phyloP scores from a whole-genome alignment of 1,140 invertebrate species.

The Drusus annulatus region DNA sequence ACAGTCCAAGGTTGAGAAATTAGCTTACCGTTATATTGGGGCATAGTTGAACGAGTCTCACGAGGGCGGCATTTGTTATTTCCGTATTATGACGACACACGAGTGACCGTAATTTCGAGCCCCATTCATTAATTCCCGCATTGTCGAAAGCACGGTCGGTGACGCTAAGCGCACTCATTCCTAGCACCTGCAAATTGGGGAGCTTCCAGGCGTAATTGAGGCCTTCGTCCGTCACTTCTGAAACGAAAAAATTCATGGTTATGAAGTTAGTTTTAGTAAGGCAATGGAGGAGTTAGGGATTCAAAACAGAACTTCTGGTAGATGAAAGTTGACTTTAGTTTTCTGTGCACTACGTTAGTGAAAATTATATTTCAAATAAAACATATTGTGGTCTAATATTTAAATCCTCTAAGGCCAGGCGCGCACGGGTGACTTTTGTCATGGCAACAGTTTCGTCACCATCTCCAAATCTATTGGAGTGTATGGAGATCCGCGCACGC shows the following conservation, averaged over 20 bases:
- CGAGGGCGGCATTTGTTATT: slow-evolving; percentile 38
- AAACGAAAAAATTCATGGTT: neutral
- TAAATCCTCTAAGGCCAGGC: no score
- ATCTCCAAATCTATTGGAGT: no score
- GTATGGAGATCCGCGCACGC: no score
- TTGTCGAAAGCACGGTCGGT: slow-evolving; percentile 35
- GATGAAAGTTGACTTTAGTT: no score
- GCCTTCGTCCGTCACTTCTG: slow-evolving; percentile 43
- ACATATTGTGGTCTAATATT: no score
- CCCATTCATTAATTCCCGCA: slow-evolving; percentile 35
- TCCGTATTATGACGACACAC: slow-evolving; percentile 41
- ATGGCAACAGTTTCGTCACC: no score
- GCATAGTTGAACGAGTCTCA: slow-evolving; percentile 38
- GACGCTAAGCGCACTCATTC: slow-evolving; percentile 43
- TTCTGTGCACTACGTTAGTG: no score
- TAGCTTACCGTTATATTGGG: slow-evolving; percentile 47
- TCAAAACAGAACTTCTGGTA: no score
- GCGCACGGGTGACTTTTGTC: no score
- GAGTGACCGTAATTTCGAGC: slow-evolving; percentile 38
- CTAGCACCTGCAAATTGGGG: slow-evolving; percentile 44
- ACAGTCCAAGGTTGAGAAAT: neutral
- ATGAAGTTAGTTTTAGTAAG: no score
- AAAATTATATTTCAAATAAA: no score
- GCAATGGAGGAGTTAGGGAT: no score
- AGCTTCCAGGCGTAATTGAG: slow-evolving; percentile 48